Percentiles rank a stretch among this genome's conserved stretches.
These are phyloP conservation scores for Leptopilina drosophilae DNA, from an alignment of 2,888 invertebrate genomes.

Conservation along the genomic window DNA sequence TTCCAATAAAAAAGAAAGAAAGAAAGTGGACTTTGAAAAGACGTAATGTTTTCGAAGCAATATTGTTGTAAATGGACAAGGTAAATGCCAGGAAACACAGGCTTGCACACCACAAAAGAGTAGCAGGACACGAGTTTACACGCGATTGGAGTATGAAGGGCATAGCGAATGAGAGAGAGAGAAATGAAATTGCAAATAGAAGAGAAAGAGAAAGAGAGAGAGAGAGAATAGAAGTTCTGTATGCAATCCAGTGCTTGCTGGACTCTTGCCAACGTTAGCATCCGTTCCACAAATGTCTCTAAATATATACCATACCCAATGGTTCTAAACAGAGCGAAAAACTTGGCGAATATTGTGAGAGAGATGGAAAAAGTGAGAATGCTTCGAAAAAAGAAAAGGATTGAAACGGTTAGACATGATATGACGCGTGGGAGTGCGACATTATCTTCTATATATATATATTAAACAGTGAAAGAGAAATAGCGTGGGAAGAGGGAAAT, in stretches of 20 bases:
- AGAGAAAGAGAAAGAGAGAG: conserved; percentile 30
- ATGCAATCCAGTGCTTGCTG: conserved; percentile 57
- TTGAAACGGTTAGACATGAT: conserved; percentile 38
- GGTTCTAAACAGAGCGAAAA: conserved; percentile 62
- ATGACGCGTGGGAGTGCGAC: background rate
- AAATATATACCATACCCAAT: conserved; percentile 71
- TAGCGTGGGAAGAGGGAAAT: conserved; percentile 20
- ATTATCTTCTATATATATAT: background rate
- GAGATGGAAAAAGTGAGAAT: conserved; percentile 43
- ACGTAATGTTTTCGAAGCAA: background rate
- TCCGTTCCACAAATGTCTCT: conserved; percentile 73
- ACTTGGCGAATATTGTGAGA: conserved; percentile 56
- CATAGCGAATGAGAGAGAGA: conserved; percentile 41
- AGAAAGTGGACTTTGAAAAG: no score
- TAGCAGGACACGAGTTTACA: conserved; percentile 36
- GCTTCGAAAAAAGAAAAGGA: conserved; percentile 5
- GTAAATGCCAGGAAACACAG: conserved; percentile 22
- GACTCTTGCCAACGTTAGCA: conserved; percentile 70
- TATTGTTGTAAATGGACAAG: background rate
- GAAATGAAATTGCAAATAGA: background rate
- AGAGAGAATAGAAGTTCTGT: conserved; percentile 17
- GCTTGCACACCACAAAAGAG: conserved; percentile 18
- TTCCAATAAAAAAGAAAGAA: no score
- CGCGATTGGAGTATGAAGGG: conserved; percentile 40
- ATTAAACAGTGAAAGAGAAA: conserved; percentile 40